Evolutionary conservation across 2,113 vertebrate species (phyloP).

Genomic region (Prionailurus bengalensis): DNA sequence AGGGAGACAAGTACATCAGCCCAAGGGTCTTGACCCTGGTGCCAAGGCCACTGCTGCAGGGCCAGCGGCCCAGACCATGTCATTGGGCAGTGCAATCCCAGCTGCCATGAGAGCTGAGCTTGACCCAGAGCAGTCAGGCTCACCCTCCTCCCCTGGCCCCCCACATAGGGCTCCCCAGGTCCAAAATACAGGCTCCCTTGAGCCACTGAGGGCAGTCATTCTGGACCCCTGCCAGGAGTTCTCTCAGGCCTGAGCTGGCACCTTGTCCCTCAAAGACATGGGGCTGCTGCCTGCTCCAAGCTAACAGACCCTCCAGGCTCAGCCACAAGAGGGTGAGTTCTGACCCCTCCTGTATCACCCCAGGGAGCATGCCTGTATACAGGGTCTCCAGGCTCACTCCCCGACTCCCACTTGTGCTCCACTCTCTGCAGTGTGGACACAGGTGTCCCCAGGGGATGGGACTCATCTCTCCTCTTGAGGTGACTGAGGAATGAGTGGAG

Average conservation of each 20-base stretch:
- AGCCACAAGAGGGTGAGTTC: background rate
- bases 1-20: background rate
- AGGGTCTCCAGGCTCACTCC: background rate
- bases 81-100: background rate
- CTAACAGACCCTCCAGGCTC: background rate
- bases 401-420: too few species aligned
- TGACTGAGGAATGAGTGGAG: background rate
- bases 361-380: background rate
- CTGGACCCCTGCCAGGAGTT: background rate
- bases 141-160: background rate
- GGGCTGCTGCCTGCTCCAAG: background rate
- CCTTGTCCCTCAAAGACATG: background rate
- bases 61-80: background rate
- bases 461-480: background rate
- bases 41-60: background rate
- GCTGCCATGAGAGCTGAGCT: background rate
- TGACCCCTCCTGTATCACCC: background rate
- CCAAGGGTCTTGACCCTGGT: background rate
- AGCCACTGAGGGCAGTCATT: background rate
- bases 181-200: background rate
- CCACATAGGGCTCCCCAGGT: background rate
- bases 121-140: background rate
- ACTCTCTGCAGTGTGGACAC: background rate
- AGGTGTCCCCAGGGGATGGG: background rate
- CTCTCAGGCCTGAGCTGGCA: background rate